A percentile compares a stretch with the other conserved stretches of the same genome.
Conservation (phyloP, 2,113 vertebrate genomes). For the Corynorhinus townsendii region DNA sequence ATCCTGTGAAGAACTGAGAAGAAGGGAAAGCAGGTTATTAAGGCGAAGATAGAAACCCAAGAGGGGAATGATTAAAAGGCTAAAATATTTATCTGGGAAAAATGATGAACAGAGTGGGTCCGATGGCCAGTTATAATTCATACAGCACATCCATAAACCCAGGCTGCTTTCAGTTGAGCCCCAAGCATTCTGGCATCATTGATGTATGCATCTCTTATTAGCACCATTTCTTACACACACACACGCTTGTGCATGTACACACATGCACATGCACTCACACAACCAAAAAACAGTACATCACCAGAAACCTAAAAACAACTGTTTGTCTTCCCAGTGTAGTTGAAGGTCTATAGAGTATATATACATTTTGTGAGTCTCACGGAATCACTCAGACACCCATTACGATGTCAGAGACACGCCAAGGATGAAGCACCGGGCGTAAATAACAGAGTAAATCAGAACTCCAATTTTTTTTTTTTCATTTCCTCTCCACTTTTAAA, state of each 20-base stretch:
- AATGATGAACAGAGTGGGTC: not conserved
- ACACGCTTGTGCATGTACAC: too few species aligned
- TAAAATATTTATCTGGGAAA: not conserved
- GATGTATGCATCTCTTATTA: not conserved
- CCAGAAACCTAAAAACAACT: not conserved
- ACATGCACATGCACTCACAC: not conserved
- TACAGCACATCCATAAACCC: not conserved
- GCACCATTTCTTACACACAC: not conserved
- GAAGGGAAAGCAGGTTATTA: not conserved
- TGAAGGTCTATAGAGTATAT: not conserved
- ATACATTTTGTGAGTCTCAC: not conserved
- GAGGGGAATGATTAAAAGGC: not conserved
- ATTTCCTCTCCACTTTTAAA: constrained; percentile 31
- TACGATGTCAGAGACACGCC: constrained; percentile 23
- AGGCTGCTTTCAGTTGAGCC: not conserved
- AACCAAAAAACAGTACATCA: not conserved
- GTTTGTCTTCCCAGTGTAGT: not conserved
- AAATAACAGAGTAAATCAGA: constrained; percentile 45
- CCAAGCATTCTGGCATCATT: not conserved
- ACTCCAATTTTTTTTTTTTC: not conserved
- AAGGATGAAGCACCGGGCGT: not conserved
- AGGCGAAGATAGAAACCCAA: not conserved
- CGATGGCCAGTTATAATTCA: not conserved
- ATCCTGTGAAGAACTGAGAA: not conserved
- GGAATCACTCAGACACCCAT: constrained; percentile 4